Evolutionary conservation across 2,113 vertebrate genomes (phyloP).

Genomic region (Oncorhynchus masou): DNA sequence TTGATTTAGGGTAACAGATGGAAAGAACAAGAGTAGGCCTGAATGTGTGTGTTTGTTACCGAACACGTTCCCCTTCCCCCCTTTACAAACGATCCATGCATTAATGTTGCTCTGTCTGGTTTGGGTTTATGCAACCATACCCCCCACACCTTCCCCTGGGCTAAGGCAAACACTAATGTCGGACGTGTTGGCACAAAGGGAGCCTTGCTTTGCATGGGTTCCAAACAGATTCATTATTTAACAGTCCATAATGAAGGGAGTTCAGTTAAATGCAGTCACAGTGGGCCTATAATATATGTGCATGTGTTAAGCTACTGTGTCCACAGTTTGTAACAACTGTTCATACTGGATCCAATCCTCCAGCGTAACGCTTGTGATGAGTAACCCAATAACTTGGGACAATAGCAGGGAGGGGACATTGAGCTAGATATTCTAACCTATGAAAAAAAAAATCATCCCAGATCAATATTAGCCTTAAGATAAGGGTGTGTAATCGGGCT

Average conservation of each 20-base stretch:
- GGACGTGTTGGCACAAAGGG: slow-evolving; percentile 16
- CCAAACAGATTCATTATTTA: slow-evolving; percentile 8
- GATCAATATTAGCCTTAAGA: too few relatives aligned
- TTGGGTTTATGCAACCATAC: background rate
- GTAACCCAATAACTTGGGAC: background rate
- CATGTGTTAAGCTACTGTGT: slow-evolving; percentile 19
- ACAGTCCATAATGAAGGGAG: slow-evolving; percentile 22
- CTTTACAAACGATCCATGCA: background rate
- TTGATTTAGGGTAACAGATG: background rate
- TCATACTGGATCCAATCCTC: background rate
- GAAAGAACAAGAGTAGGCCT: background rate
- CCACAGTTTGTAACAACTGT: slow-evolving; percentile 1
- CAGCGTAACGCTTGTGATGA: background rate
- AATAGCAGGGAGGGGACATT: too few relatives aligned
- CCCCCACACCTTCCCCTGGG: background rate
- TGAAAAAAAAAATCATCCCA: too few relatives aligned
- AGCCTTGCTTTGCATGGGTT: background rate
- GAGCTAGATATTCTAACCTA: too few relatives aligned
- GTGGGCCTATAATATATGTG: slow-evolving; percentile 19
- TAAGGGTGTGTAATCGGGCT: too few relatives aligned
- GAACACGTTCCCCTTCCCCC: background rate
- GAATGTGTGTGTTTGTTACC: background rate
- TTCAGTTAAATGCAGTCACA: slow-evolving; percentile 9
- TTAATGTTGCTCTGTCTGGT: slow-evolving; percentile 9
- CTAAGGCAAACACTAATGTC: background rate